phyloP scores from a whole-genome alignment of 2,113 vertebrate genomes.

The Calidris pugnax region DNA sequence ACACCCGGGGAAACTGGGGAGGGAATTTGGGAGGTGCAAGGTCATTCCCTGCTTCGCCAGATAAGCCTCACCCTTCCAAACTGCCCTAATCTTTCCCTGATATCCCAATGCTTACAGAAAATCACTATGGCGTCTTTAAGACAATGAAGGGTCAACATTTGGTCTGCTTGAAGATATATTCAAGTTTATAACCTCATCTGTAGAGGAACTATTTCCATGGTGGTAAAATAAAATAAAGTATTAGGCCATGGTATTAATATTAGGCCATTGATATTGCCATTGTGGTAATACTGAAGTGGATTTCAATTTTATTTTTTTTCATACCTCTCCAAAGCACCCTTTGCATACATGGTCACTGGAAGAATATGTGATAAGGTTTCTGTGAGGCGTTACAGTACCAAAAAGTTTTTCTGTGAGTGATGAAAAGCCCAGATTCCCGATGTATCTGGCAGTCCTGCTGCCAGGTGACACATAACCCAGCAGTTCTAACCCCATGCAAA shows the following conservation, averaged over 20 bases:
- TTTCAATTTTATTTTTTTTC: background rate
- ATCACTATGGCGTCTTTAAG: background rate
- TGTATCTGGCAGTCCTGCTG: background rate
- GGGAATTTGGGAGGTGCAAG: background rate
- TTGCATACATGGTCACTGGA: background rate
- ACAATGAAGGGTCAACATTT: background rate
- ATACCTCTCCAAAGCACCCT: background rate
- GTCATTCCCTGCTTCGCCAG: background rate
- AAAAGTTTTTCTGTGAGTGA: background rate
- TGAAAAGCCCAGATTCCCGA: background rate
- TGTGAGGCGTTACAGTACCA: background rate
- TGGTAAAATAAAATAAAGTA: background rate
- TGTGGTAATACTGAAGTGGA: background rate
- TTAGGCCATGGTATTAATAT: background rate
- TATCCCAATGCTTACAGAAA: background rate
- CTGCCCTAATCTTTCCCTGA: background rate
- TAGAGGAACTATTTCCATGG: background rate
- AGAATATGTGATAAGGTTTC: background rate
- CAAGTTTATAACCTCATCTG: background rate
- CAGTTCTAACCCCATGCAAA: background rate
- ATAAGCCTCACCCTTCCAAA: background rate
- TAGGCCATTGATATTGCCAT: background rate
- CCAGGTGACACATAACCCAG: background rate
- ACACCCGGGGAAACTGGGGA: background rate
- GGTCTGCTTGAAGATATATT: background rate